phyloP scores from a whole-genome alignment of 2,797 vertebrate genomes.

The Gorsachius magnificus region DNA sequence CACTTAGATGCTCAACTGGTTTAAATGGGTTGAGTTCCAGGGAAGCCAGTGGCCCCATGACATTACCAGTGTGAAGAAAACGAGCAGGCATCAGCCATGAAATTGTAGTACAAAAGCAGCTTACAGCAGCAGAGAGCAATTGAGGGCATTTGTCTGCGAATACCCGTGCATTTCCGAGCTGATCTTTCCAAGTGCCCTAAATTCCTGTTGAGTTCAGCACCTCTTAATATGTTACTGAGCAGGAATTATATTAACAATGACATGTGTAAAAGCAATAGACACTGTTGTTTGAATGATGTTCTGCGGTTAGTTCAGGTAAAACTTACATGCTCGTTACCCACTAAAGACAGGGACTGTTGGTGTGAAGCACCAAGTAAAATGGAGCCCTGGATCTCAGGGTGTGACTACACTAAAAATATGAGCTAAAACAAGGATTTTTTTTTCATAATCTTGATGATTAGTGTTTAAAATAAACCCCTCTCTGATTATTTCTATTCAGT shows the following conservation, averaged over 20 bases:
- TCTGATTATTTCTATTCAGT: slow-evolving; percentile 30
- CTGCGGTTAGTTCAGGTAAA: background rate
- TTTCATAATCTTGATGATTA: slow-evolving; percentile 31
- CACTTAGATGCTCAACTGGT: background rate
- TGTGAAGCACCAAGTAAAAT: background rate
- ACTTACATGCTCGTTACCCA: background rate
- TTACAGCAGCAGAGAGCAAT: slow-evolving; percentile 38
- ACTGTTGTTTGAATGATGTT: background rate
- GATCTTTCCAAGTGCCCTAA: slow-evolving; percentile 53
- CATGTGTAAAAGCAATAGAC: background rate
- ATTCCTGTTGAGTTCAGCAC: slow-evolving; percentile 47
- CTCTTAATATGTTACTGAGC: slow-evolving; percentile 16
- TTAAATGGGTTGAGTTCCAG: background rate
- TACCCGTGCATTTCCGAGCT: background rate
- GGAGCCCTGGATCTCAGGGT: background rate
- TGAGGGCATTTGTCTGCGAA: slow-evolving; percentile 16
- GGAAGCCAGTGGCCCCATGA: background rate
- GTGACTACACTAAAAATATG: background rate
- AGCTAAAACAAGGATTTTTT: background rate
- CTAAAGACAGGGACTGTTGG: background rate
- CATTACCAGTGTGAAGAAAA: slow-evolving; percentile 11
- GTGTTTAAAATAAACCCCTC: slow-evolving; percentile 19
- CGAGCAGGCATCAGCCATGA: background rate
- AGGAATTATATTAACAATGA: slow-evolving; percentile 19
- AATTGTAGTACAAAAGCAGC: slow-evolving; percentile 41